A percentile compares a stretch with the other conserved stretches of the same genome.
Evolutionary conservation across 2,113 vertebrate species (phyloP).

Genomic region (Pangasianodon hypophthalmus): DNA sequence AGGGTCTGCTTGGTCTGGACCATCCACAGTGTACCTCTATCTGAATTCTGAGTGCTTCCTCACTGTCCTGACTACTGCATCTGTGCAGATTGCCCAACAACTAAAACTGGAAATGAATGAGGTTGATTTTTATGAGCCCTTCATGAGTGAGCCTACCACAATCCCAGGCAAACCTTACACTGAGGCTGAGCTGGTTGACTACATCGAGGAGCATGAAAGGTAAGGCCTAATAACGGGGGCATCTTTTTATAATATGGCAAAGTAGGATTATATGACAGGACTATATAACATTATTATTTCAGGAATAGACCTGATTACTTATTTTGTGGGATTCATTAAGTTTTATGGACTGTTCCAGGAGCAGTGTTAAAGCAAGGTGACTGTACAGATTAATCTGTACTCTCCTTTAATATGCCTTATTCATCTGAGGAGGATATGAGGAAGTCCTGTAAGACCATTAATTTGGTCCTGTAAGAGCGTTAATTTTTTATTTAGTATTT

Average conservation of each 20-base stretch:
- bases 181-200: slow-evolving; percentile 82
- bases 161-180: slow-evolving; percentile 87
- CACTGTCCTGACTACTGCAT: not conserved
- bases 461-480: not conserved
- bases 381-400: not conserved
- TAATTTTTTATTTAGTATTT: not conserved
- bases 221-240: slow-evolving; percentile 46
- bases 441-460: not conserved
- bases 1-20: not conserved
- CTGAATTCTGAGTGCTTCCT: not conserved
- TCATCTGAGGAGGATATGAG: not conserved
- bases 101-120: slow-evolving; percentile 87
- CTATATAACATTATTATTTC: not conserved
- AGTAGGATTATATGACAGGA: not conserved
- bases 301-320: not conserved
- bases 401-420: not conserved
- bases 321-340: not conserved
- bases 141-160: slow-evolving; percentile 81
- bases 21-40: not conserved
- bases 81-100: slow-evolving; percentile 84
- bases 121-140: slow-evolving; percentile 89
- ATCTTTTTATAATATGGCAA: not conserved
- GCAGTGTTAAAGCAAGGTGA: not conserved
- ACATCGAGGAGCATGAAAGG: slow-evolving; percentile 85
- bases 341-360: not conserved